Evolutionary conservation across 2,888 invertebrate species (phyloP).

Genomic region (Fragum sueziense): DNA sequence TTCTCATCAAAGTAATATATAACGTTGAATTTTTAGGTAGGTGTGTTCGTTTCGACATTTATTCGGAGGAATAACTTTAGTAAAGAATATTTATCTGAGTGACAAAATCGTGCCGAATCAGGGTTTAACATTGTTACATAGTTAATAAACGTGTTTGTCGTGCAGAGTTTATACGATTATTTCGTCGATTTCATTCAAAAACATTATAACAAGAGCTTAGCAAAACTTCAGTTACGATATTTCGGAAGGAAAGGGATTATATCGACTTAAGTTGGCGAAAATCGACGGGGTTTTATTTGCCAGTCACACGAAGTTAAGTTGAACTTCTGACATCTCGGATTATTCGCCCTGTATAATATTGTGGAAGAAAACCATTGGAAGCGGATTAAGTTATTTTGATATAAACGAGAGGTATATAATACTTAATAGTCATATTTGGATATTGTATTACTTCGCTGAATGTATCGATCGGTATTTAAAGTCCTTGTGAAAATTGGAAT

Average conservation of each 20-base stretch:
- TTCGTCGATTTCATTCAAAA: no score
- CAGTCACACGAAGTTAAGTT: neutral
- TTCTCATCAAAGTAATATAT: neutral
- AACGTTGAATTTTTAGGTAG: neutral
- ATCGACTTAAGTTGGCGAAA: neutral
- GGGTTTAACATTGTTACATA: neutral
- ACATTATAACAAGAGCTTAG: no score
- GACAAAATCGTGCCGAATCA: conserved; percentile 1
- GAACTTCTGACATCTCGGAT: conserved; percentile 16
- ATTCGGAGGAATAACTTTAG: neutral
- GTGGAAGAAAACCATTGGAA: conserved; percentile 11
- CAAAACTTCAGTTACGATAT: no score
- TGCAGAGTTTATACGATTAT: conserved; percentile 1
- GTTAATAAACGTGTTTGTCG: conserved; percentile 5
- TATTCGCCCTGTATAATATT: conserved; percentile 5
- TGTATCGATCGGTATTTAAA: conserved; percentile 9
- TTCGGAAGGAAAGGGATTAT: no score
- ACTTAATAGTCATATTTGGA: conserved; percentile 16
- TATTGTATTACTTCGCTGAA: conserved; percentile 19
- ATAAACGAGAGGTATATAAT: conserved; percentile 18
- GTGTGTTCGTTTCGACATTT: neutral
- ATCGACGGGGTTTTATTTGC: conserved; percentile 4
- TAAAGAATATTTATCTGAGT: neutral
- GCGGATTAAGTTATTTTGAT: conserved; percentile 24
- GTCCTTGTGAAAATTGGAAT: neutral